Conservation (phyloP, 2,888 invertebrate genomes). For the Drosophila austrosaltans region DNA sequence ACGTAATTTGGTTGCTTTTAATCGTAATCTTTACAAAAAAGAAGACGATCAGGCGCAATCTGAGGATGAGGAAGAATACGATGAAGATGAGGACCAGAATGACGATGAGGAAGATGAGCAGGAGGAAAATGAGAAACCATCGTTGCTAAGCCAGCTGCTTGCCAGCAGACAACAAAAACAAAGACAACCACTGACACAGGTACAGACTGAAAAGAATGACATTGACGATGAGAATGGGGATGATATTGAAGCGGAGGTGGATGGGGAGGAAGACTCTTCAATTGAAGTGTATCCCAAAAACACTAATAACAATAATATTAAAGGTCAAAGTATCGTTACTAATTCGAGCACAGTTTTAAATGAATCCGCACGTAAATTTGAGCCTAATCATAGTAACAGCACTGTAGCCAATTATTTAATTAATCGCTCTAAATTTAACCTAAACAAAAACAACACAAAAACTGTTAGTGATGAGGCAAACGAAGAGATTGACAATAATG, state of each 20-base stretch:
- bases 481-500: constrained; percentile 44
- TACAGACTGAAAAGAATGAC: constrained; percentile 33
- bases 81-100: constrained; percentile 32
- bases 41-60: constrained; percentile 22
- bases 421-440: constrained; percentile 65
- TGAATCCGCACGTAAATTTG: constrained; percentile 55
- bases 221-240: constrained; percentile 24
- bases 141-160: constrained; percentile 58
- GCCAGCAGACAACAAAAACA: constrained; percentile 49
- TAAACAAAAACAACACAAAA: constrained; percentile 41
- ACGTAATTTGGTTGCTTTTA: constrained; percentile 52
- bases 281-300: constrained; percentile 44
- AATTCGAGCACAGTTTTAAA: constrained; percentile 44
- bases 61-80: constrained; percentile 32
- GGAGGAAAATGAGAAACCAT: constrained; percentile 23
- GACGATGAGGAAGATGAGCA: constrained; percentile 27
- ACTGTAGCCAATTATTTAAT: constrained; percentile 80
- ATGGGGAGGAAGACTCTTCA: constrained; percentile 33
- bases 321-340: constrained; percentile 30
- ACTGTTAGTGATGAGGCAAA: constrained; percentile 40
- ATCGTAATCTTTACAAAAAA: constrained; percentile 54
- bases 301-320: constrained; percentile 23
- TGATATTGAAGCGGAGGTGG: constrained; percentile 24
- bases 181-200: constrained; percentile 24
- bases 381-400: constrained; percentile 75